These are phyloP conservation scores for Falcaria lacertinaria DNA, from an alignment of 2,888 invertebrate genomes.

Conservation along the genomic window DNA sequence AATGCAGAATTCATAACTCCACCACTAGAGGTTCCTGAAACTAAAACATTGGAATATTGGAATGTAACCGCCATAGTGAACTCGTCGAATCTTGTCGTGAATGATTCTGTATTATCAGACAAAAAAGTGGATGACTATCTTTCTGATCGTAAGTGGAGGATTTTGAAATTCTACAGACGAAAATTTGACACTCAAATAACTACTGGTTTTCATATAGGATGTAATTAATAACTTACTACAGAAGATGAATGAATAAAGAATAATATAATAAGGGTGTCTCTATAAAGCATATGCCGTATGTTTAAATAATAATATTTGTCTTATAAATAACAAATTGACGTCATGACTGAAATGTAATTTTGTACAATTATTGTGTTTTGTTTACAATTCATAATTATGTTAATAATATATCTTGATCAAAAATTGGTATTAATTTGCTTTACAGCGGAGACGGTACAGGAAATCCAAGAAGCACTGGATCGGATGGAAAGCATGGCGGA, in stretches of 20 bases:
- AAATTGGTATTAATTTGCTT: slow-evolving; percentile 7
- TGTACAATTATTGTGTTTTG: no score
- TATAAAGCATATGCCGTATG: no score
- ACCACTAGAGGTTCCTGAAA: not conserved
- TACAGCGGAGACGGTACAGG: slow-evolving; percentile 55
- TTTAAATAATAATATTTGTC: no score
- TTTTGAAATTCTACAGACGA: not conserved
- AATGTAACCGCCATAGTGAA: slow-evolving; percentile 6
- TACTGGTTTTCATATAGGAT: no score
- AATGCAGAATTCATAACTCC: not conserved
- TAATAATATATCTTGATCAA: no score
- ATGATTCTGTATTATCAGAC: slow-evolving; percentile 12
- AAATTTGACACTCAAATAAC: not conserved
- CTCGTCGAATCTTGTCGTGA: slow-evolving; percentile 10
- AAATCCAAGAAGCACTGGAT: slow-evolving; percentile 53
- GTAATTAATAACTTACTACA: no score
- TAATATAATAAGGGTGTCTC: no score
- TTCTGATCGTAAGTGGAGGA: slow-evolving; percentile 54
- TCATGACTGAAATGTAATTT: no score
- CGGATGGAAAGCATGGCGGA: slow-evolving; percentile 45
- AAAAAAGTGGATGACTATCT: slow-evolving; percentile 44
- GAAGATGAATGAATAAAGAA: no score
- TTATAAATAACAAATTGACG: no score
- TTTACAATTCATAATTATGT: no score
- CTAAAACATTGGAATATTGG: not conserved